Percentiles rank a stretch among this genome's conserved stretches.
These are phyloP conservation scores for Melieria omissa DNA, from an alignment of 2,888 invertebrate species.

Conservation along the genomic window DNA sequence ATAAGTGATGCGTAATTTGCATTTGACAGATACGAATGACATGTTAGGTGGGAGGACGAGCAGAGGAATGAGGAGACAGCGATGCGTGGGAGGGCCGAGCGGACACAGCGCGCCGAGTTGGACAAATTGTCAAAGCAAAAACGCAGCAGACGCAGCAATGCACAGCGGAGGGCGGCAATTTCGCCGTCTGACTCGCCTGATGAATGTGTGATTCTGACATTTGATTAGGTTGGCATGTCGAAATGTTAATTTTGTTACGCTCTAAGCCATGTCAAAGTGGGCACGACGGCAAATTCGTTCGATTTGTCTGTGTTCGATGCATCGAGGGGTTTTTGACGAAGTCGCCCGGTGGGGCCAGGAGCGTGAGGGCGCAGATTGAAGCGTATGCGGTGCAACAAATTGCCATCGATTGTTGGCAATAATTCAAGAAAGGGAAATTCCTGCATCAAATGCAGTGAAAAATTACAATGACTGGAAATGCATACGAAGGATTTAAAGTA, in stretches of 20 bases:
- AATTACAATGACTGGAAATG: too few species aligned
- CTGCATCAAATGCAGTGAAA: too few species aligned
- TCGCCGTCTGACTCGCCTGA: constrained; percentile 1
- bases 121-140: background rate
- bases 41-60: background rate
- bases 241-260: constrained; percentile 33
- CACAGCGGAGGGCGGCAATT: background rate
- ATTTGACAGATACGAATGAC: constrained; percentile 56
- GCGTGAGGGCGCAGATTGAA: too few species aligned
- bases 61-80: background rate
- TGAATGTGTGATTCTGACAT: constrained; percentile 23
- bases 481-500: too few species aligned
- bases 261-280: background rate
- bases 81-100: background rate
- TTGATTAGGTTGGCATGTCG: constrained; percentile 32
- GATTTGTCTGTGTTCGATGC: too few species aligned
- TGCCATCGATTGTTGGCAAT: too few species aligned
- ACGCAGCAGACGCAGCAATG: background rate
- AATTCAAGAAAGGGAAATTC: too few species aligned
- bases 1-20: constrained; percentile 63
- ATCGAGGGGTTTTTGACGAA: too few species aligned
- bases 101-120: background rate
- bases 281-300: too few species aligned
- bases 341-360: too few species aligned
- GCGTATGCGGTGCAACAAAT: too few species aligned